Base-by-base conservation (phyloP, 53 echinoderm and acorn worm species). In the Echinarachnius parma region DNA sequence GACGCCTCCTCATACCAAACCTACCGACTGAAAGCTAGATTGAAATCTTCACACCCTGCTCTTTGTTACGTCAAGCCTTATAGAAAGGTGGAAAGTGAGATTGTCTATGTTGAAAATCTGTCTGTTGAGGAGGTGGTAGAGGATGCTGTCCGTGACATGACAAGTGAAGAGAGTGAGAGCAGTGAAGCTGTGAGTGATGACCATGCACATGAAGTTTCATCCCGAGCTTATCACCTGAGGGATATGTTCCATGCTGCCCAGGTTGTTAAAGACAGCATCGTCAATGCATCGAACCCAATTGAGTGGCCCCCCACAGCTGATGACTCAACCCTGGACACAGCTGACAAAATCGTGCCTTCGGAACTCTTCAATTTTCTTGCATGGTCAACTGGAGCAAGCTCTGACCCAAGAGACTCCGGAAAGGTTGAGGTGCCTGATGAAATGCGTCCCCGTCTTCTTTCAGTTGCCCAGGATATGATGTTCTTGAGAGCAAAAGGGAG, bases 281-380 rank as follows among this genome's bases (percentile, higher is more conserved):
- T 63, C 31, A 44, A 68, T 45, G 46, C 69, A 58, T 27, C 27
- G 7, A 60, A 31, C 34, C 32, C 32, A 35, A 54, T 75, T 28
- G 75, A 42, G 63, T 81, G 86, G 86, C 86, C 86, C n/a, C 81
- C 87, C 36, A 77, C 81, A 32, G 56, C 81, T 26, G 31, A 39
- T 11, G 77, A 86, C 27, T 54, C 79, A 9, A 81, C 68, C 1
- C 22, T 86, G 19, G 78, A 68, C 15, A 19, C 52, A 20, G 86
- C 78, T 9, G 57, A 28, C 3, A 30, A 24, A 57, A 68, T 81
- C 23, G 46, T 81, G 23, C 67, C 81, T 28, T 3, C 49, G 2
- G 48, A 77, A 45, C 61, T 86, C 28, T 81, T 25, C 39, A 86
- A 86, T 61, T 77, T 86, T 27, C n/a, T 86, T 10, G 77, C 86